These are phyloP conservation scores for Drosophila stalkeri DNA, from an alignment of 2,888 invertebrate species.

Conservation along the genomic window DNA sequence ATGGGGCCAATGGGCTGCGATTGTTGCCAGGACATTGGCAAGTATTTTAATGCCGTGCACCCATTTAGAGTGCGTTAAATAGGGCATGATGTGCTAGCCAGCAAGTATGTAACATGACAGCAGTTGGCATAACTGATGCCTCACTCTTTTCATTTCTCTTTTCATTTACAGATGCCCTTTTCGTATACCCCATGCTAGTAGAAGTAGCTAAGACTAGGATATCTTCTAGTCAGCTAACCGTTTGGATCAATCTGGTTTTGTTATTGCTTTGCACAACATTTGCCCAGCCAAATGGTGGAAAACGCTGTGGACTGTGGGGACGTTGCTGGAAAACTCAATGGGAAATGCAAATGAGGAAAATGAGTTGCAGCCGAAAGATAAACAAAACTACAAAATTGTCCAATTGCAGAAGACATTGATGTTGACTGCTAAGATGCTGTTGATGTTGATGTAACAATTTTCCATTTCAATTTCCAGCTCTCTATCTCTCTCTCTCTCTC, in stretches of 20 bases:
- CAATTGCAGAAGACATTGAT: slow-evolving; percentile 55
- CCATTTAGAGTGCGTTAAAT: background rate
- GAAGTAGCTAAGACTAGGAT: background rate
- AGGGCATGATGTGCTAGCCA: background rate
- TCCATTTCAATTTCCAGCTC: slow-evolving; percentile 45
- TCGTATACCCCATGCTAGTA: background rate
- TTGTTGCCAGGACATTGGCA: slow-evolving; percentile 49
- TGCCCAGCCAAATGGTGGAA: slow-evolving; percentile 36
- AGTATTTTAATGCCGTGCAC: slow-evolving; percentile 34
- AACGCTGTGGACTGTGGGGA: slow-evolving; percentile 9
- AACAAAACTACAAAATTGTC: slow-evolving; percentile 67
- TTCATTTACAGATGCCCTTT: background rate
- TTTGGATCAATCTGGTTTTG: slow-evolving; percentile 14
- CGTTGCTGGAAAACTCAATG: slow-evolving; percentile 28
- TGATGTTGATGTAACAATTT: slow-evolving; percentile 41
- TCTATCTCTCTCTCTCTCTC: background rate
- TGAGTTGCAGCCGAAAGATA: slow-evolving; percentile 63
- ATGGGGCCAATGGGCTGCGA: slow-evolving; percentile 6
- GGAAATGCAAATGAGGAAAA: slow-evolving; percentile 68
- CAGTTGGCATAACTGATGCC: background rate
- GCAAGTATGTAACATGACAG: background rate
- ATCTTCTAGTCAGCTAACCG: background rate
- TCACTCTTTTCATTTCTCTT: too few species aligned
- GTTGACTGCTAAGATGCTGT: slow-evolving; percentile 29
- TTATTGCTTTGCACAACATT: slow-evolving; percentile 67